Evolutionary conservation across 23 tunicate genomes (phyloP).

Genomic region (Corella eumyota): DNA sequence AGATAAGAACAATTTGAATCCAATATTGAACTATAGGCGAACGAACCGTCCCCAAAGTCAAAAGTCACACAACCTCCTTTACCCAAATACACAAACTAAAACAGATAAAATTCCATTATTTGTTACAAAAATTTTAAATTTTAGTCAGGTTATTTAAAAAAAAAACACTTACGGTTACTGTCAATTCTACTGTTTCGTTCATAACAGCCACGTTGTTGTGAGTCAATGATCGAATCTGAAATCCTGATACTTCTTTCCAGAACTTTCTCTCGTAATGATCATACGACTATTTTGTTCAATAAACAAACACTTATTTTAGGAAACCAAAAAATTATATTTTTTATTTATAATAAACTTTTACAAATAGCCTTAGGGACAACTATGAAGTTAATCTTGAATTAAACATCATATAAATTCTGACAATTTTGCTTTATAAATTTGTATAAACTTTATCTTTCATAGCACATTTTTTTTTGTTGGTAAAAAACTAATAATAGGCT

Average conservation of each 20-base stretch:
- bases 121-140: too few relatives aligned
- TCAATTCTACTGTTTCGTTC: conserved; percentile 89
- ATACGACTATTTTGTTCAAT: conserved; percentile 16
- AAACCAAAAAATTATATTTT: too few relatives aligned
- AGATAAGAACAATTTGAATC: conserved; percentile 66
- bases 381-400: too few relatives aligned
- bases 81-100: conserved; percentile 88
- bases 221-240: conserved; percentile 85
- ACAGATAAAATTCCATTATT: conserved; percentile 1
- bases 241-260: conserved; percentile 93
- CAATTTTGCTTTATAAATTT: too few relatives aligned
- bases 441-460: too few relatives aligned
- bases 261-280: conserved; percentile 88
- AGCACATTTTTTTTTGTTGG: too few relatives aligned
- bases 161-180: conserved; percentile 46
- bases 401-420: too few relatives aligned
- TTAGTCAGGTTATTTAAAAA: background rate
- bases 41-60: conserved; percentile 75
- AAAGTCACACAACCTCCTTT: conserved; percentile 76
- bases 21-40: conserved; percentile 38
- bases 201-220: conserved; percentile 85
- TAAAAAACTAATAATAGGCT: too few relatives aligned
- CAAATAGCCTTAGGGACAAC: too few relatives aligned
- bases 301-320: background rate
- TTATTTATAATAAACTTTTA: too few relatives aligned